Evolutionary conservation across 2,797 vertebrate species (phyloP).

Genomic region (Hozukius guyotensis): DNA sequence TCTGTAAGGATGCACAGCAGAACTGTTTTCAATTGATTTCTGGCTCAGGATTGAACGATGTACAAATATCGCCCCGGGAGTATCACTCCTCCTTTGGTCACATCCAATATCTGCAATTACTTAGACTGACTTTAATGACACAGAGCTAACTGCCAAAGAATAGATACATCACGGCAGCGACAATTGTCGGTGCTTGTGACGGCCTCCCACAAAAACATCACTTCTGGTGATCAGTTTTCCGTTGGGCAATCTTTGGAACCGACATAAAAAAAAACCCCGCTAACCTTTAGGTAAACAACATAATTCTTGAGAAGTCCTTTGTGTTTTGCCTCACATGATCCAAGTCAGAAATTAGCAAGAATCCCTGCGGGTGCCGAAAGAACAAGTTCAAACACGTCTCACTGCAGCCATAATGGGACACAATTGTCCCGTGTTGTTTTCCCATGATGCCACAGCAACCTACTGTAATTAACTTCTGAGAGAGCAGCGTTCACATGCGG

Average conservation of each 20-base stretch:
- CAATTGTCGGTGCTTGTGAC: background rate
- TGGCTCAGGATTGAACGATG: conserved; percentile 45
- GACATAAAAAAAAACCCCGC: background rate
- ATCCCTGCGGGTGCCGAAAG: background rate
- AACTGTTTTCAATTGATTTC: conserved; percentile 58
- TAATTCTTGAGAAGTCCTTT: conserved; percentile 7
- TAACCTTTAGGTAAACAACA: background rate
- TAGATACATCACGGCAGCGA: background rate
- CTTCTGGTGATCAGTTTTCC: background rate
- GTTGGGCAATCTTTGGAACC: background rate
- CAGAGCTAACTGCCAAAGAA: conserved; percentile 11
- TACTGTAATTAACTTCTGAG: conserved; percentile 37
- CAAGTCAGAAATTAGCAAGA: background rate
- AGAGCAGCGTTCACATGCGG: background rate
- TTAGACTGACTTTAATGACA: conserved; percentile 44
- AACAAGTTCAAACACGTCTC: conserved; percentile 53
- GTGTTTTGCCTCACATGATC: background rate
- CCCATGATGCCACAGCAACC: conserved; percentile 44
- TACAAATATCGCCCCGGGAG: conserved; percentile 46
- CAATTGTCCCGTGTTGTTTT: conserved; percentile 19
- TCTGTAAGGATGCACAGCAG: conserved; percentile 26
- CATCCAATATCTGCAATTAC: conserved; percentile 56
- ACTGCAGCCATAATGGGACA: conserved; percentile 9
- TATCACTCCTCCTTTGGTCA: conserved; percentile 47
- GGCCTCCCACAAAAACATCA: background rate